These are phyloP conservation scores for Halesus radiatus DNA, from an alignment of 1,140 invertebrate genomes.

Conservation along the genomic window DNA sequence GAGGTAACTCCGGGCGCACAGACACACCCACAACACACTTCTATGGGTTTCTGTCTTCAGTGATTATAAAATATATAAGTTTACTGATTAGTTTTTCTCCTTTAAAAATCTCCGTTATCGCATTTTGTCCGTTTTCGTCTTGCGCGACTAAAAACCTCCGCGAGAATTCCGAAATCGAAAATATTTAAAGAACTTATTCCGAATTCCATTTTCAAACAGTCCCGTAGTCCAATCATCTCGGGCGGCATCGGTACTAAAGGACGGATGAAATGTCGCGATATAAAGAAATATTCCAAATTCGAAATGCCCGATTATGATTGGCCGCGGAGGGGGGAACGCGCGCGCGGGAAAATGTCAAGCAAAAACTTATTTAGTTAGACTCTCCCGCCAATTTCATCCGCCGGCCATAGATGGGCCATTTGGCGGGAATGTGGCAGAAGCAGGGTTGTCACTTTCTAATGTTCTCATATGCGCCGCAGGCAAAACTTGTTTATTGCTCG, in stretches of 20 bases:
- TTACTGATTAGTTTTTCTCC: too few species aligned
- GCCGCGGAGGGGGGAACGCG: background rate
- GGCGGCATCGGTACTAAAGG: conserved; percentile 6
- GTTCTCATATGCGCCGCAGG: background rate
- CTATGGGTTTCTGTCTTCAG: too few species aligned
- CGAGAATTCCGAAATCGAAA: background rate
- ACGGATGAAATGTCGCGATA: conserved; percentile 17
- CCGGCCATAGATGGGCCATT: conserved; percentile 20
- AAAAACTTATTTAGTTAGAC: conserved; percentile 43
- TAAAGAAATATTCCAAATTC: conserved; percentile 39
- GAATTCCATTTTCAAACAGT: background rate
- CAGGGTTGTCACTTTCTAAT: background rate
- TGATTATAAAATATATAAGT: too few species aligned
- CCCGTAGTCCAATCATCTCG: background rate
- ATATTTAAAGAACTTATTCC: background rate
- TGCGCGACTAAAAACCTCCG: background rate
- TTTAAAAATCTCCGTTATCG: background rate
- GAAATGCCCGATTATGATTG: conserved; percentile 41
- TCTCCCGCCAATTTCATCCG: conserved; percentile 21
- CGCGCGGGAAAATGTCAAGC: conserved; percentile 20
- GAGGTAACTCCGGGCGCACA: too few species aligned
- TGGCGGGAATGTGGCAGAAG: conserved; percentile 3
- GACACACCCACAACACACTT: too few species aligned
- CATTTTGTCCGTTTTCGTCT: background rate
- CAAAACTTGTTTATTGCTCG: too few species aligned